A percentile compares a stretch with the other conserved stretches of the same genome.
Evolutionary conservation across 2,113 vertebrate genomes (phyloP).

Genomic region (Cnemophilus loriae): DNA sequence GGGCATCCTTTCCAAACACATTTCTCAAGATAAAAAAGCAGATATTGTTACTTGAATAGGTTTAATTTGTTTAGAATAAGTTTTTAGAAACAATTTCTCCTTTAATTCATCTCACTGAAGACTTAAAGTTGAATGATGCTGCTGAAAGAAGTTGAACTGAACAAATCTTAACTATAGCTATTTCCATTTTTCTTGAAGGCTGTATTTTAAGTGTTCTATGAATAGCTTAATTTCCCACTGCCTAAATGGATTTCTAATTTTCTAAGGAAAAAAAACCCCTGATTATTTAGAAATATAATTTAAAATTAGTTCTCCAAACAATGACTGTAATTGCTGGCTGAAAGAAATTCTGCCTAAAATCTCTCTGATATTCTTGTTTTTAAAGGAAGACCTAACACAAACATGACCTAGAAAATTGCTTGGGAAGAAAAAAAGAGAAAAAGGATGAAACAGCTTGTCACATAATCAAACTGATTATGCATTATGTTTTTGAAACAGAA

Average conservation of each 20-base stretch:
- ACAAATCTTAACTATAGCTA: neutral
- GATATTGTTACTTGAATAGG: neutral
- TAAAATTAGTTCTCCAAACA: slow-evolving; percentile 11
- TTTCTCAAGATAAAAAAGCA: neutral
- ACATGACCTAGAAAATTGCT: slow-evolving; percentile 40
- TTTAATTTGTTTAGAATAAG: neutral
- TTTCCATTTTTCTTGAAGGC: neutral
- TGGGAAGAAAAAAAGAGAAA: neutral
- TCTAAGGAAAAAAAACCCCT: neutral
- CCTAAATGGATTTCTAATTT: slow-evolving; percentile 41
- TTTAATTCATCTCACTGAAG: neutral
- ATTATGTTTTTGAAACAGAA: slow-evolving; percentile 44
- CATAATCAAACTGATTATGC: slow-evolving; percentile 51
- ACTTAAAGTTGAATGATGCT: neutral
- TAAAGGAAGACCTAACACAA: slow-evolving; percentile 5
- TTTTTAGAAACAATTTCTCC: neutral
- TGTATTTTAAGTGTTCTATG: neutral
- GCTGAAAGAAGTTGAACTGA: neutral
- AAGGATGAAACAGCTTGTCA: slow-evolving; percentile 34
- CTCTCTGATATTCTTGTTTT: neutral
- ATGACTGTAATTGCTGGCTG: slow-evolving; percentile 19
- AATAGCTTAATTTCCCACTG: neutral
- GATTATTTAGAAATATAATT: neutral
- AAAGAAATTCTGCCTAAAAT: slow-evolving; percentile 2
- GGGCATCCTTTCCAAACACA: neutral